Base-by-base conservation (phyloP, 2,797 vertebrate genomes). In the Philypnodon macrostomus region DNA sequence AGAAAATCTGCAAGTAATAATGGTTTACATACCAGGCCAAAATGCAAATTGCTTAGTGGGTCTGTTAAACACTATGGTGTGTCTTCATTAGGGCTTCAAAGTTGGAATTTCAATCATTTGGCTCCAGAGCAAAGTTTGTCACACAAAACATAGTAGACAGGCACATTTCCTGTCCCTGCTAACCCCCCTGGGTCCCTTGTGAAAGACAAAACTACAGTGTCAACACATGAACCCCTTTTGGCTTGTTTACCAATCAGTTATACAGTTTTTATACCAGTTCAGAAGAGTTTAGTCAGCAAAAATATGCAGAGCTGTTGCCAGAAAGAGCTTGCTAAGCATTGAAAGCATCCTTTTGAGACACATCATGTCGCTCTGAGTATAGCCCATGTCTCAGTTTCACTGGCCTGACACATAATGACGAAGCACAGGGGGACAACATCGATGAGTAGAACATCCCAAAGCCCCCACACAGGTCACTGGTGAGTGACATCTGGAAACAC, bases 51-150 rank as follows among this genome's bases (percentile, higher is more conserved):
- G 80, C 80, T 79, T 51, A 69, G 68, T 75, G 68, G 76, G 79
- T 85, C 84, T 81, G 75, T 85, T 80, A 87, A 89, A 87, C 79
- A 82, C 80, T 77, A 87, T 75, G 79, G 84, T 81, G 76, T 77
- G 82, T 87, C 75, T 78, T 86, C 79, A 86, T 87, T 90, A 87
- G 87, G 85, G 79, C 81, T 88, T 86, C 88, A 89, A 91, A 90
- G 88, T 66, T 79, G 80, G 85, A 88, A 87, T 85, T 74, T 64
- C 55, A 79, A 66, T 70, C 36, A 87, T 85, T 85, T 77, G 75
- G 78, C 73, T 59, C 47, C 24, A 31, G 23, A 82, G 68, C 71
- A 80, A 75, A 57, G 65, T 72, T 79, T 73, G 74, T 77, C 79
- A 69, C 70, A 79, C 69, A 67, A 48, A 44, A 63, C 68, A 60